Conservation (phyloP, 2,888 invertebrate species). For the Scaptomyza polygonia region DNA sequence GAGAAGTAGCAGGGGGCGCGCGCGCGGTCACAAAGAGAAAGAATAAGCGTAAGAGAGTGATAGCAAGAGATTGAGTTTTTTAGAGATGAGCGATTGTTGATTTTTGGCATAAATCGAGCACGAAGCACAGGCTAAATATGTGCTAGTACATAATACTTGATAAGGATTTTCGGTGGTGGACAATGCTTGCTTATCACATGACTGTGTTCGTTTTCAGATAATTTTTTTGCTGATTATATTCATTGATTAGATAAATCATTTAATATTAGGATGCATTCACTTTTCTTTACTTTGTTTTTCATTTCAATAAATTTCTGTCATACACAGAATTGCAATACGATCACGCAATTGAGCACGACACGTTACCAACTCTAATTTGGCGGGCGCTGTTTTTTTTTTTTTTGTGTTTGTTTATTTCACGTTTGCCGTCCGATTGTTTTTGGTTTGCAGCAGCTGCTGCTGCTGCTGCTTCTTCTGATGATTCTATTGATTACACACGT, state of each 20-base stretch:
- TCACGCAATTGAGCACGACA: slow-evolving; percentile 1
- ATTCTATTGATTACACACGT: slow-evolving; percentile 81
- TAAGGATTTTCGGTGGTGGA: no score
- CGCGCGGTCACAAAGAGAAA: neutral
- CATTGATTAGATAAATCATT: no score
- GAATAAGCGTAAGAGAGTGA: slow-evolving; percentile 5
- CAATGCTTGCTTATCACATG: no score
- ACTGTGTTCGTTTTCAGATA: no score
- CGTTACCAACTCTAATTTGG: neutral
- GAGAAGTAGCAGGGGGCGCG: neutral
- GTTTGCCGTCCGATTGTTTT: slow-evolving; percentile 36
- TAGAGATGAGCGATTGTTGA: neutral
- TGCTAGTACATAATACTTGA: neutral
- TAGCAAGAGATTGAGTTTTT: slow-evolving; percentile 22
- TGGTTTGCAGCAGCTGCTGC: slow-evolving; percentile 20
- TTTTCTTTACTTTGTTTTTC: no score
- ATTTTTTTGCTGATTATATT: no score
- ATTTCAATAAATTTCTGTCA: neutral
- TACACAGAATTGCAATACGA: neutral
- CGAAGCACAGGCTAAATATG: no score
- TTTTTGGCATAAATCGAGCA: neutral
- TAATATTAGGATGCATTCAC: no score
- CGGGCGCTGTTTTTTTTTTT: slow-evolving; percentile 21
- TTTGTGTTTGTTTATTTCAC: slow-evolving; percentile 59
- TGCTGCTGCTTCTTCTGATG: neutral